These are phyloP conservation scores for Polylopha cassiicola DNA, from an alignment of 2,888 invertebrate species.

Conservation along the genomic window DNA sequence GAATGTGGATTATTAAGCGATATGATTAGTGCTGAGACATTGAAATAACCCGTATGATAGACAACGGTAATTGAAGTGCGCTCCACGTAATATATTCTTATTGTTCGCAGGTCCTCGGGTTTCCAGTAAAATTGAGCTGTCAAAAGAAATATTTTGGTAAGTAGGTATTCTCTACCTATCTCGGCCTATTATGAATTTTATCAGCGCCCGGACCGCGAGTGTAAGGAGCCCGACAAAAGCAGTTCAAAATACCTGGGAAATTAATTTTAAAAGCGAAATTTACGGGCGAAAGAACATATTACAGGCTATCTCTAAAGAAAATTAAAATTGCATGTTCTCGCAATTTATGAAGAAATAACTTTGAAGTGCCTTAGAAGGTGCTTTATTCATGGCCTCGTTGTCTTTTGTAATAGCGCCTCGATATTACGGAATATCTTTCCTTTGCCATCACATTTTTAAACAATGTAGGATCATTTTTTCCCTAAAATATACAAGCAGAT, in stretches of 20 bases:
- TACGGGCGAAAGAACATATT: constrained; percentile 20
- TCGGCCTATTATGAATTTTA: constrained; percentile 20
- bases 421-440: no score
- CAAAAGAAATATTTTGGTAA: constrained; percentile 19
- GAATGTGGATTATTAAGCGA: no score
- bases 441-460: no score
- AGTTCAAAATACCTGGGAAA: constrained; percentile 29
- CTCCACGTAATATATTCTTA: constrained; percentile 4
- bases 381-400: constrained; percentile 5
- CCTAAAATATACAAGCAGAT: no score
- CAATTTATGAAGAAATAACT: constrained; percentile 8
- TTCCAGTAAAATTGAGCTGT: constrained; percentile 16
- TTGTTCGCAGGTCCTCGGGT: constrained; percentile 10
- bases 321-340: constrained; percentile 21
- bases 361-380: constrained; percentile 2
- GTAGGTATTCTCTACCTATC: constrained; percentile 13
- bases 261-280: constrained; percentile 37
- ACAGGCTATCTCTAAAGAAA: constrained; percentile 16
- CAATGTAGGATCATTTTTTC: no score
- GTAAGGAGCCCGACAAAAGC: constrained; percentile 25
- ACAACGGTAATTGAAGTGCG: background rate
- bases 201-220: constrained; percentile 12
- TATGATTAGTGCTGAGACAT: no score
- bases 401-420: no score
- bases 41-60: no score